Percentiles rank a stretch among this genome's conserved stretches.
Conservation (phyloP, 1,140 invertebrate species). For the Danaus melanippus region DNA sequence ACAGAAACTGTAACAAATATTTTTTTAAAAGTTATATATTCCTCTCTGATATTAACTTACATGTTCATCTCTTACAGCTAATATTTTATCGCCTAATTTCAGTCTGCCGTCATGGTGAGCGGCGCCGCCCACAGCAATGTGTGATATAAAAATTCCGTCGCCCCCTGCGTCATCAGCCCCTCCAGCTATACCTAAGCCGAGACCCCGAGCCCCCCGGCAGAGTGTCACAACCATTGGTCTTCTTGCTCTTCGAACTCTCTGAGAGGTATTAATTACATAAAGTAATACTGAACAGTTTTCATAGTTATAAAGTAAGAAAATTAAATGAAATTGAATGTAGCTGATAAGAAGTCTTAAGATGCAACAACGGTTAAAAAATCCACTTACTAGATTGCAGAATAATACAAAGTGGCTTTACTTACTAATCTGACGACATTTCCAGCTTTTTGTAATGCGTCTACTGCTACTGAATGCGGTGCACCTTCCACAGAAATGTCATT, state of each 20-base stretch:
- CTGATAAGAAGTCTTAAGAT: too few relatives aligned
- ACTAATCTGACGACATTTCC: slow-evolving; percentile 95
- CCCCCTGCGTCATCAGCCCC: slow-evolving; percentile 97
- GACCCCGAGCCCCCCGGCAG: slow-evolving; percentile 77
- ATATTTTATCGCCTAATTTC: slow-evolving; percentile 93
- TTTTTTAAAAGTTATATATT: neutral
- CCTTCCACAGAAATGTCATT: slow-evolving; percentile 93
- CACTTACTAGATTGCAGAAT: too few relatives aligned
- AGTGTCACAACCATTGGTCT: slow-evolving; percentile 54
- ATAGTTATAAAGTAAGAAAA: too few relatives aligned
- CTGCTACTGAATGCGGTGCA: slow-evolving; percentile 93
- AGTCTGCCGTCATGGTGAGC: slow-evolving; percentile 94
- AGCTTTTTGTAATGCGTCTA: slow-evolving; percentile 95
- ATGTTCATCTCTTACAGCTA: slow-evolving; percentile 89
- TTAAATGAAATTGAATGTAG: too few relatives aligned
- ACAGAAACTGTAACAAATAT: slow-evolving; percentile 6
- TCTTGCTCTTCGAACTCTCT: slow-evolving; percentile 63
- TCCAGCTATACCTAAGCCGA: slow-evolving; percentile 97
- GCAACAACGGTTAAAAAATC: too few relatives aligned
- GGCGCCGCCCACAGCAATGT: slow-evolving; percentile 97
- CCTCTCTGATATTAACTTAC: slow-evolving; percentile 68
- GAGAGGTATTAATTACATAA: neutral
- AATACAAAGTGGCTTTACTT: slow-evolving; percentile 52
- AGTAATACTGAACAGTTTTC: too few relatives aligned
- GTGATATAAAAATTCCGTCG: slow-evolving; percentile 98